Base-by-base conservation (phyloP, 2,888 invertebrate species). In the Chloromyia formosa region DNA sequence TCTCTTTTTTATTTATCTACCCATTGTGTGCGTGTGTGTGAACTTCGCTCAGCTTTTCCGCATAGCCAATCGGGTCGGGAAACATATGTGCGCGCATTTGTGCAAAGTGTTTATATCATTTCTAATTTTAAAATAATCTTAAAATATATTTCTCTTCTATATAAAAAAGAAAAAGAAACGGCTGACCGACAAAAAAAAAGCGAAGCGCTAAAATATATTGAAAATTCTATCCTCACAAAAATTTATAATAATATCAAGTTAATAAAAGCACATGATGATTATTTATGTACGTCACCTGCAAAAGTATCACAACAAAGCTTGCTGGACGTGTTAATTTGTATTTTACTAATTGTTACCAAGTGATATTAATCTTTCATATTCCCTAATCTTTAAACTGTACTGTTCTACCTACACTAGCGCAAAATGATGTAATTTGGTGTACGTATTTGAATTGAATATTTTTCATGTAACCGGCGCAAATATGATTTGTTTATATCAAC, bases 41-140 rank as follows among this genome's bases (percentile, higher is more conserved):
- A 49, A 12, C 16, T 49, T 56, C 56, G 20, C 56, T 56, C 5
- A 16, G 18, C 27, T 20, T 56, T 56, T 56, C 56, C 56, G 56
- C 20, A 20, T 20, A 56, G 3, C 27, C 27, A 35, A 35, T 49
- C 16, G 49, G 14, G 56, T 3, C 56, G 10, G 5, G 56, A 20
- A 56, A 4, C 49, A 66, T 66, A 66, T 66, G 66, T 66, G 66
- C 66, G 66, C 66, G 49, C 49, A 42, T 66, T 58, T 58, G 56
- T 71, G 35, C 42, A 56, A 35, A 71, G 56, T 71, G 71, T 71
- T 71, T 58, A 58, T 71, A 71, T 71, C 71, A 71, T 71, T 71
- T 71, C 71, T 71, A 71, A 71, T 71, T 71, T 71, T 71, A 71
- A 71, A 71, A 40, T 58, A 71, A 71, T 71, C 71, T 58, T 42